phyloP scores from a whole-genome alignment of 2,113 vertebrate species.

The Progne subis region DNA sequence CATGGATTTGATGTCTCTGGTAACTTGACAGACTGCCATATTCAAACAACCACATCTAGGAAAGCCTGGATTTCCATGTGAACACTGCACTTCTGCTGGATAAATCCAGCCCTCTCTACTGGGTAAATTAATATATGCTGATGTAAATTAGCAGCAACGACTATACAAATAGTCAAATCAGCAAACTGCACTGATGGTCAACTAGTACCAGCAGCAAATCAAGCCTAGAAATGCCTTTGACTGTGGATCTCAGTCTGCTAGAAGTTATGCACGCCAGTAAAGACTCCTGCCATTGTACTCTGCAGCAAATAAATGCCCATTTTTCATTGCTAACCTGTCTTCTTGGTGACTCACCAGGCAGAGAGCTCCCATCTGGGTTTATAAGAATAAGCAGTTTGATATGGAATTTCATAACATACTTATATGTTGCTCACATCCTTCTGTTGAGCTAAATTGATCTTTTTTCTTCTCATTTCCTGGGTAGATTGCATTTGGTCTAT shows the following conservation, averaged over 20 bases:
- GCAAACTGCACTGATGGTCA: background rate
- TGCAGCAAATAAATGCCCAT: conserved; percentile 39
- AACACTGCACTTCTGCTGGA: background rate
- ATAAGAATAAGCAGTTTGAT: conserved; percentile 60
- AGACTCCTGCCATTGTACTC: background rate
- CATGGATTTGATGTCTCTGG: background rate
- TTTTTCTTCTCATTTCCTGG: conserved; percentile 74
- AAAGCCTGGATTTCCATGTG: background rate
- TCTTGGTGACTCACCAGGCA: conserved; percentile 13
- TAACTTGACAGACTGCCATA: background rate
- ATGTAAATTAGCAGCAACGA: background rate
- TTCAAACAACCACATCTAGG: background rate
- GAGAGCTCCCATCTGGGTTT: conserved; percentile 16
- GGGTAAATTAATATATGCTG: background rate
- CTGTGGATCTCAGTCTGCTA: background rate
- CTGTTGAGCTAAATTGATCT: conserved; percentile 67
- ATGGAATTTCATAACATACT: conserved; percentile 70
- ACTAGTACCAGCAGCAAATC: background rate
- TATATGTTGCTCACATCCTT: conserved; percentile 67
- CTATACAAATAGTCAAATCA: background rate
- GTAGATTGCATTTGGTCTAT: conserved; percentile 76
- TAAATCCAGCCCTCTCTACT: background rate
- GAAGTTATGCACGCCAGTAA: background rate
- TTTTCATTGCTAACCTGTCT: conserved; percentile 44
- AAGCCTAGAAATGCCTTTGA: background rate